Evolutionary conservation across 2,888 invertebrate species (phyloP).

Genomic region (Tinea trinotella): DNA sequence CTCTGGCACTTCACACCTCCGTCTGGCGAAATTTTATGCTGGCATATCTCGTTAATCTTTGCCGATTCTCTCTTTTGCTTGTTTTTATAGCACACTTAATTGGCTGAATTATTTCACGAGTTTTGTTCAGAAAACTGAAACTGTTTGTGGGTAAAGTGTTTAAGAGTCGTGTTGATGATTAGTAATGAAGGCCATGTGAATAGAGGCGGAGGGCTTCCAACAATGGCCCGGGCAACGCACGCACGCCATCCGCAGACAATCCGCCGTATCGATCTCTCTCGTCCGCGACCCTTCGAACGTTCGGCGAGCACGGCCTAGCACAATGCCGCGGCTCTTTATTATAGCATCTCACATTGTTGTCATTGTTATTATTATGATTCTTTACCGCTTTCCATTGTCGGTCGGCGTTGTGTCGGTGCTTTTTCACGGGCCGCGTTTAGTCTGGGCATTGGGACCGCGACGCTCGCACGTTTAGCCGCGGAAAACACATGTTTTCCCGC

Average conservation of each 20-base stretch:
- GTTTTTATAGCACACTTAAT: neutral
- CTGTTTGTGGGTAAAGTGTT: neutral
- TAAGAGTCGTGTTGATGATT: conserved; percentile 35
- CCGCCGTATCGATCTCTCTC: conserved; percentile 46
- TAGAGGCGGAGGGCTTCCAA: conserved; percentile 35
- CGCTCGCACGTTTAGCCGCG: conserved; percentile 68
- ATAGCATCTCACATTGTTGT: conserved; percentile 74
- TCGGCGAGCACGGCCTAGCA: conserved; percentile 57
- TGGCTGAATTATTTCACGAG: neutral
- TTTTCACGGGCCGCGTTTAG: conserved; percentile 71
- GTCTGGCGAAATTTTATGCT: conserved; percentile 30
- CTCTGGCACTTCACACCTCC: conserved; percentile 46
- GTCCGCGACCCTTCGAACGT: conserved; percentile 65
- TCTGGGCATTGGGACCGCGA: conserved; percentile 70
- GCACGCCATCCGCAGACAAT: conserved; percentile 64
- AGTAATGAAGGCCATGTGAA: conserved; percentile 30
- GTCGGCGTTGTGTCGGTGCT: conserved; percentile 71
- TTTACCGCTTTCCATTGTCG: conserved; percentile 74
- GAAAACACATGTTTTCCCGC: conserved; percentile 64
- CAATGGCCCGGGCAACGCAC: conserved; percentile 38
- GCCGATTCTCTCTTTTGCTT: conserved; percentile 1
- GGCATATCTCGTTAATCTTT: conserved; percentile 6
- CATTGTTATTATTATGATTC: conserved; percentile 74
- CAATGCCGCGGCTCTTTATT: conserved; percentile 71
- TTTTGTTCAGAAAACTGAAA: neutral